Base-by-base conservation (phyloP, 92 coral and sea anemone genomes). In the Paragorgia papillata region DNA sequence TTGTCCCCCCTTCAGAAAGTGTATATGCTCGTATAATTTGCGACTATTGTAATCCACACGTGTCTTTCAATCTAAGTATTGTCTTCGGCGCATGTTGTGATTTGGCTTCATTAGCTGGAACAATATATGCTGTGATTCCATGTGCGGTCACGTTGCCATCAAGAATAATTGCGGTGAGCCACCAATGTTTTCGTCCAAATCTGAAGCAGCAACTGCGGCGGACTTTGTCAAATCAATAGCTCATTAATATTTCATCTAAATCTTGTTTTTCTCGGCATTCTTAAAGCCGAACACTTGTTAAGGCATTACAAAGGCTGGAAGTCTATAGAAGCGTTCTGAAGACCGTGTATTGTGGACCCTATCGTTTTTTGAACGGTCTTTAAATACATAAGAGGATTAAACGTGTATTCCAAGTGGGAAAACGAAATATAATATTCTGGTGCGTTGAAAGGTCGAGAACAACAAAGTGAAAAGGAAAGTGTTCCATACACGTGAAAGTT, bases 161-260 rank as follows among this genome's bases (percentile, higher is more conserved):
- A 22, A 8, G 31, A 22, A 3, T 71, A 53, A 53, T 71, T 37
- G 78, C 31, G 78, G 78, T 54, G 18, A 37, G 54, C 78, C 78
- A 31, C 9, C 18, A 20, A 19, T 40, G 78, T 53, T 53, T 54
- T 30, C 50, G 32, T 53, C 62, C 27, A 71, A 55, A 53, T 19
- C 7, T 19, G 10, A 51, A 31, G 78, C 76, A 48, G 34, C 27
- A 71, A 30, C 50, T 53, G 78, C 21, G 78, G 78, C 64, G 4
- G 17, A 24, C 2, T n/a, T 51, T 68, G 64, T 21, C 48, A 27
- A 56, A 56, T 14, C 2, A 56, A 28, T 22, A 22, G 43, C 12
- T 34, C 12, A 71, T 71, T 51, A 71, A 71, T 71, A 71, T 55
- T 71, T 71, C 58, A 71, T 71, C 26, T 19, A 71, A 71, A 55